These are phyloP conservation scores for Threskiornis aethiopicus DNA, from an alignment of 2,797 vertebrate species.

Conservation along the genomic window DNA sequence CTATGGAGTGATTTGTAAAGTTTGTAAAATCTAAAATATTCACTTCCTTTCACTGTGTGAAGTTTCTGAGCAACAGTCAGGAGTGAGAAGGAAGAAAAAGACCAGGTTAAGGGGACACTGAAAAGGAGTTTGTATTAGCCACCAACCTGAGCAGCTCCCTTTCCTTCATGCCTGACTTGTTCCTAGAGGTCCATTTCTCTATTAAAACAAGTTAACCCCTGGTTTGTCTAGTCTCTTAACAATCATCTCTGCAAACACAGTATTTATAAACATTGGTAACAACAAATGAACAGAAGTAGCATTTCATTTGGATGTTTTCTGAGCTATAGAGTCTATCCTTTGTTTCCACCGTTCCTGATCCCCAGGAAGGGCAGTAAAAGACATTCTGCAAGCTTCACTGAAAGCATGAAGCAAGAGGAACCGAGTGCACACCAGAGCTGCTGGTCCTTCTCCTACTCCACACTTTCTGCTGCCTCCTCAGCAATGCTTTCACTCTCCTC, in stretches of 20 bases:
- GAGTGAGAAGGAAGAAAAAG: neutral
- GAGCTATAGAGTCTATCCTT: neutral
- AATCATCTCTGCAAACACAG: rapidly evolving
- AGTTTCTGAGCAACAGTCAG: neutral
- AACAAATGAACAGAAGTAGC: neutral
- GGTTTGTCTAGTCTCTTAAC: neutral
- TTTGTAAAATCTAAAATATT: neutral
- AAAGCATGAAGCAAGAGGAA: neutral
- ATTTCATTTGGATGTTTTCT: neutral
- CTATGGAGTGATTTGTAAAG: neutral
- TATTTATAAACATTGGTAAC: rapidly evolving
- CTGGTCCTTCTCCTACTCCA: neutral
- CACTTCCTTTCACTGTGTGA: neutral
- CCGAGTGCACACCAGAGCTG: neutral
- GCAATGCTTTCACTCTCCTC: neutral
- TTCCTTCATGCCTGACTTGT: neutral
- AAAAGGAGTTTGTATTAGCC: neutral
- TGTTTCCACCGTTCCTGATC: neutral
- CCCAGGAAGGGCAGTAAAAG: neutral
- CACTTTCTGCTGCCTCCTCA: neutral
- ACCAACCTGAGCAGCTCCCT: neutral
- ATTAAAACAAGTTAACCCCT: neutral
- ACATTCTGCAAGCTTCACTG: no score
- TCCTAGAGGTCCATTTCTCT: neutral
- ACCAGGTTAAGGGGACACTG: neutral